Evolutionary conservation across 2,888 invertebrate genomes (phyloP).

Genomic region (Patella depressa): DNA sequence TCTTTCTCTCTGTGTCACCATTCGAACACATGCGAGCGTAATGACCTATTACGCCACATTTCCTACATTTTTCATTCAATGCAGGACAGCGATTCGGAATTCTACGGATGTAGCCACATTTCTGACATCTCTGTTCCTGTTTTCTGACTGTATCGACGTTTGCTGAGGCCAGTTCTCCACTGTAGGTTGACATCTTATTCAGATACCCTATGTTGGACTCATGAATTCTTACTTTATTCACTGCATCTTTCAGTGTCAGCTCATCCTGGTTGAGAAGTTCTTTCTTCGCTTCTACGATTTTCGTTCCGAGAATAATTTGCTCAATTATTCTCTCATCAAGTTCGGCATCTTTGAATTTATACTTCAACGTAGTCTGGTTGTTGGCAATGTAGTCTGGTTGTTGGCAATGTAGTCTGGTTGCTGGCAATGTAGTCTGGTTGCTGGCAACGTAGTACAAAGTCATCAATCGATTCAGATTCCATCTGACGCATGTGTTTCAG

Average conservation of each 20-base stretch:
- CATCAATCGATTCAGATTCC: slow-evolving; percentile 1
- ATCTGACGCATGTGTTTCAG: background rate
- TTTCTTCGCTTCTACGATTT: background rate
- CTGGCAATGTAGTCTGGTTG: no score
- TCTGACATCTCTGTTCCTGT: background rate
- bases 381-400: no score
- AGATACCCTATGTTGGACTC: background rate
- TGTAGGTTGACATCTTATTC: background rate
- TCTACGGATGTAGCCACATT: background rate
- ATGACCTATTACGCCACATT: background rate
- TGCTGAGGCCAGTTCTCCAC: background rate
- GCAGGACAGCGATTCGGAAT: background rate
- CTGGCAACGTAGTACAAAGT: slow-evolving; percentile 1
- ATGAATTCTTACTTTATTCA: background rate
- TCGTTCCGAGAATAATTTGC: background rate
- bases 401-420: no score
- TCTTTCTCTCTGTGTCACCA: no score
- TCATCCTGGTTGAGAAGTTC: background rate
- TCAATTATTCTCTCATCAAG: background rate
- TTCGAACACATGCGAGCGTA: background rate
- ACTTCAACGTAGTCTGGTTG: no score
- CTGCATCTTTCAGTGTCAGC: background rate
- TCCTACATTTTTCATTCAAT: background rate
- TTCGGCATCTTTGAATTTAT: background rate
- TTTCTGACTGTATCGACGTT: background rate